Conservation (phyloP, 2,797 vertebrate species). For the Catostomus latipinnis region DNA sequence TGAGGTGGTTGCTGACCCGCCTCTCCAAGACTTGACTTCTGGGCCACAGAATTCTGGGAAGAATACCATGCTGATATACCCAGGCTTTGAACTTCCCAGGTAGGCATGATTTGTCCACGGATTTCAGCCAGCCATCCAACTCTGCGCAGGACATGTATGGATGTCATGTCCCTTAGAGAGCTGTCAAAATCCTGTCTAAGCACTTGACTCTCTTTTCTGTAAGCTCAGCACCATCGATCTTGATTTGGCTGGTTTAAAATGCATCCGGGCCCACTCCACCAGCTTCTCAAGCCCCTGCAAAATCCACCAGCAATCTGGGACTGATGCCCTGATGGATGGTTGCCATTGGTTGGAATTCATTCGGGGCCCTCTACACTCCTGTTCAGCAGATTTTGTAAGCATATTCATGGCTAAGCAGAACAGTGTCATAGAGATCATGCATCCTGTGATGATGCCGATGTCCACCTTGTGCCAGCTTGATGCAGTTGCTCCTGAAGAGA, state of each 20-base stretch:
- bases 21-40: not conserved
- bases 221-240: not conserved
- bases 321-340: too few relatives aligned
- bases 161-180: not conserved
- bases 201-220: conserved; percentile 31
- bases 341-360: too few relatives aligned
- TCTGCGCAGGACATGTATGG: not conserved
- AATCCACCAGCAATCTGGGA: not conserved
- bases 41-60: not conserved
- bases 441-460: too few relatives aligned
- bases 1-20: conserved; percentile 12
- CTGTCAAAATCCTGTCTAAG: conserved; percentile 2
- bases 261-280: not conserved
- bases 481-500: too few relatives aligned
- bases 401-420: too few relatives aligned
- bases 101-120: conserved; percentile 22
- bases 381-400: too few relatives aligned
- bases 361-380: too few relatives aligned
- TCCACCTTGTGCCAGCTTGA: too few relatives aligned
- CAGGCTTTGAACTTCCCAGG: conserved; percentile 2
- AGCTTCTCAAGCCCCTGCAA: not conserved
- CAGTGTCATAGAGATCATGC: too few relatives aligned
- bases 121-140: conserved; percentile 6
- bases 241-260: conserved; percentile 27
- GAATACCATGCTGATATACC: not conserved